Percentiles rank a stretch among this genome's conserved stretches.
Evolutionary conservation across 2,113 vertebrate genomes (phyloP).

Genomic region (Xenus cinereus): DNA sequence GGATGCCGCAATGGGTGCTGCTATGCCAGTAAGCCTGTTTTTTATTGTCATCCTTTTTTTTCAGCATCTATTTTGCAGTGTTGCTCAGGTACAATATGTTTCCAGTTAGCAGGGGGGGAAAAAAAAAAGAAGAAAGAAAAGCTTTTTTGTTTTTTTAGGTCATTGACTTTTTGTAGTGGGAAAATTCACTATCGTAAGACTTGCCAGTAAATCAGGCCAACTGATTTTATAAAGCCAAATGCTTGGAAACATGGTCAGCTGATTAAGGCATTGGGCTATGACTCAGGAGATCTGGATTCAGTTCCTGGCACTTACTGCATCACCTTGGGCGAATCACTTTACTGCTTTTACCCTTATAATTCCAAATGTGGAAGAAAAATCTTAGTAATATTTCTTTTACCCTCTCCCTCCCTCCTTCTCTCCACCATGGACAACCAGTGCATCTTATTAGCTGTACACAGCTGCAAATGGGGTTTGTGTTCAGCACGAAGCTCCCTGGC

Average conservation of each 20-base stretch:
- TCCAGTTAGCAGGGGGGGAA: neutral
- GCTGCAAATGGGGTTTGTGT: neutral
- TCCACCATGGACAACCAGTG: neutral
- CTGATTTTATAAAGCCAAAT: conserved; percentile 52
- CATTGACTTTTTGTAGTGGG: conserved; percentile 16
- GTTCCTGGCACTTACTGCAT: conserved; percentile 43
- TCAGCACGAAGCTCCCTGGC: neutral
- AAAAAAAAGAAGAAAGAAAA: neutral
- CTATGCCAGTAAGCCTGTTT: neutral
- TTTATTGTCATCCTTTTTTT: neutral
- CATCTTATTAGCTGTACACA: neutral
- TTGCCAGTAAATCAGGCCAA: conserved; percentile 62
- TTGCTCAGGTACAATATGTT: neutral
- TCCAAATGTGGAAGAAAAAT: neutral
- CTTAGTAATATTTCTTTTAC: neutral
- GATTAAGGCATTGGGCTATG: conserved; percentile 56
- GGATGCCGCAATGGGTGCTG: neutral
- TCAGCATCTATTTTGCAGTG: neutral
- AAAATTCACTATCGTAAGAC: conserved; percentile 6
- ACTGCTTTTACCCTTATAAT: conserved; percentile 23
- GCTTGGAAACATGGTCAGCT: conserved; percentile 59
- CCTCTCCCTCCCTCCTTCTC: neutral
- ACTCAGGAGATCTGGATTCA: conserved; percentile 60
- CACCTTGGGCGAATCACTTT: conserved; percentile 51
- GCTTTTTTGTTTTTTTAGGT: neutral